phyloP scores from a whole-genome alignment of 2,113 vertebrate species.

The Pollimyrus isidori region DNA sequence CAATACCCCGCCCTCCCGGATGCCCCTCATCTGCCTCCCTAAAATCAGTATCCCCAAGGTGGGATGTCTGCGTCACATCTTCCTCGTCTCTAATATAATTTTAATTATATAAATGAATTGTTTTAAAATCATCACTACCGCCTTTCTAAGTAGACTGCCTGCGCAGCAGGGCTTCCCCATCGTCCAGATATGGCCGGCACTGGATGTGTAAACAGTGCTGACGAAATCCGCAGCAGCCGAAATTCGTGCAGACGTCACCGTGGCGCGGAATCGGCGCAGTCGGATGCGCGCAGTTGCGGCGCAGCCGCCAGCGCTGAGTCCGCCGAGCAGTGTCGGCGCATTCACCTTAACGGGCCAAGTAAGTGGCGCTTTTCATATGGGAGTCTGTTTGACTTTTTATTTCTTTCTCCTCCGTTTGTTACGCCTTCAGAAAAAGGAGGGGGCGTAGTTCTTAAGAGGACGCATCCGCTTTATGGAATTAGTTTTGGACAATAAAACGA shows the following conservation, averaged over 20 bases:
- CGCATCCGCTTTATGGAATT: slow-evolving; percentile 21
- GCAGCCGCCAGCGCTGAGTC: neutral
- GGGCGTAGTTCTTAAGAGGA: neutral
- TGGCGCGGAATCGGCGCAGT: neutral
- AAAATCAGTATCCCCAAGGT: no score
- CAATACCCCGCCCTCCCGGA: neutral
- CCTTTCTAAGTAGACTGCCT: neutral
- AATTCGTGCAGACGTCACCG: neutral
- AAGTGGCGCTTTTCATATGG: neutral
- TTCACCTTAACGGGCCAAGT: neutral
- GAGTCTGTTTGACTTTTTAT: neutral
- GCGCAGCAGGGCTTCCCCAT: neutral
- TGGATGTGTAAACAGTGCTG: neutral
- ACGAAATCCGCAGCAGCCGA: neutral
- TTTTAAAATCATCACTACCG: neutral
- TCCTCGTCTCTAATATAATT: neutral
- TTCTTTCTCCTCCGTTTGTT: neutral
- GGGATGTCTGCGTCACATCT: neutral
- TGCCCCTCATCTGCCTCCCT: no score
- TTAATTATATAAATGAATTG: neutral
- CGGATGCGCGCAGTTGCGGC: slow-evolving; percentile 1
- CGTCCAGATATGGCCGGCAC: neutral
- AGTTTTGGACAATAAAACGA: slow-evolving; percentile 8
- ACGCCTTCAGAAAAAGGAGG: neutral
- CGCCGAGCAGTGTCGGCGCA: neutral